Evolutionary conservation across 2,797 vertebrate species (phyloP).

Genomic region (Vespertilio murinus): DNA sequence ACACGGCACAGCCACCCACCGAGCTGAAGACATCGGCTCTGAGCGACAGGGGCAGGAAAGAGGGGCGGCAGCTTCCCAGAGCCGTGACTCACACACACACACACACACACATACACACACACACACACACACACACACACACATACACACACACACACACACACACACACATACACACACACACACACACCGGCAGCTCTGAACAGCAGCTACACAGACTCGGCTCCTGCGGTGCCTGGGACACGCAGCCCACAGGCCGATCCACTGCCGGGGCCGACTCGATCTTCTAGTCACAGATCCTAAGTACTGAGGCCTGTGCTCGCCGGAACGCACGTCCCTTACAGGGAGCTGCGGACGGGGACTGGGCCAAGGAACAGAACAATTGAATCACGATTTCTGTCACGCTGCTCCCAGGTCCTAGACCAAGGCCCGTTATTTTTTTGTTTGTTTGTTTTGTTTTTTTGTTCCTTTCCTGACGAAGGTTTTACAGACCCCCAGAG

Average conservation of each 20-base stretch:
- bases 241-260: not conserved
- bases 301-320: not conserved
- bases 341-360: slow-evolving; percentile 32
- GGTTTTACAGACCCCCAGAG: slow-evolving; percentile 59
- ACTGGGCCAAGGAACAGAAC: slow-evolving; percentile 34
- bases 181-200: not conserved
- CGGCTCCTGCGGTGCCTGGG: not conserved
- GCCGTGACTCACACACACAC: not conserved
- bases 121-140: not conserved
- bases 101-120: too few relatives aligned
- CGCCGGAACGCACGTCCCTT: not conserved
- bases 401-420: slow-evolving; percentile 40
- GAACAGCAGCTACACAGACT: not conserved
- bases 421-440: not conserved
- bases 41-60: slow-evolving; percentile 64
- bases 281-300: slow-evolving; percentile 51
- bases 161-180: too few relatives aligned
- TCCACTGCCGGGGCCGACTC: accelerated
- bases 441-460: too few relatives aligned
- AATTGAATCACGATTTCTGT: slow-evolving; percentile 72
- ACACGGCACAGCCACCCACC: slow-evolving; percentile 75
- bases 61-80: not conserved
- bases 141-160: not conserved
- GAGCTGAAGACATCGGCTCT: slow-evolving; percentile 83
- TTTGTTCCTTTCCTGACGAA: slow-evolving; percentile 31